Conservation (phyloP, 2,888 invertebrate species). For the Mythimna loreyi region DNA sequence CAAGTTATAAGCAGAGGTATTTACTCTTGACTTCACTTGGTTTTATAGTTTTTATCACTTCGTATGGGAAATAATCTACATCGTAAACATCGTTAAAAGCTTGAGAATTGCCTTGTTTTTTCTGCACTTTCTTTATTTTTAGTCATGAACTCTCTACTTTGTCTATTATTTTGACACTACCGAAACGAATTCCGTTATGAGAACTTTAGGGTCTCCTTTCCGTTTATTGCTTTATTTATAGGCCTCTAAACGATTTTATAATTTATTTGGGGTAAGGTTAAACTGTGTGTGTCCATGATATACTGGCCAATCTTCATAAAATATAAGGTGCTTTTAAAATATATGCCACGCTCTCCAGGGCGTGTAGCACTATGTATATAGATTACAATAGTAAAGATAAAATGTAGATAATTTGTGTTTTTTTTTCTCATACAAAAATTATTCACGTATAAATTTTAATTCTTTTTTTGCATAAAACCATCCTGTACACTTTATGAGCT, state of each 20-base stretch:
- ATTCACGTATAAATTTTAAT: too few relatives aligned
- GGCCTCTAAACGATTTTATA: conserved; percentile 15
- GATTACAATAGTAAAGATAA: too few relatives aligned
- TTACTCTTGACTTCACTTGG: conserved; percentile 7
- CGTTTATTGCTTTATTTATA: conserved; percentile 35
- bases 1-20: conserved; percentile 5
- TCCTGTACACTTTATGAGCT: too few relatives aligned
- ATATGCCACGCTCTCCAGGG: too few relatives aligned
- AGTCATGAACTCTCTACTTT: conserved; percentile 5
- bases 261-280: conserved; percentile 5
- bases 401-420: too few relatives aligned
- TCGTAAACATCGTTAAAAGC: conserved; percentile 4
- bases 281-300: conserved; percentile 1
- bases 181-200: conserved; percentile 26
- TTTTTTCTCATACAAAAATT: too few relatives aligned
- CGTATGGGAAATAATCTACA: conserved; percentile 17
- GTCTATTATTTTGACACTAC: conserved; percentile 16
- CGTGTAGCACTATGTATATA: too few relatives aligned
- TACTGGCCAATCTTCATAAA: conserved; percentile 13
- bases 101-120: conserved; percentile 1
- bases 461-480: too few relatives aligned
- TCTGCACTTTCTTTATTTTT: conserved; percentile 4
- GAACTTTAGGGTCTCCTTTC: conserved; percentile 37
- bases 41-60: conserved; percentile 23
- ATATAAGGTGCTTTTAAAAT: too few relatives aligned